Evolutionary conservation across 1,140 invertebrate genomes (phyloP).

Genomic region (Ceratina australensis): DNA sequence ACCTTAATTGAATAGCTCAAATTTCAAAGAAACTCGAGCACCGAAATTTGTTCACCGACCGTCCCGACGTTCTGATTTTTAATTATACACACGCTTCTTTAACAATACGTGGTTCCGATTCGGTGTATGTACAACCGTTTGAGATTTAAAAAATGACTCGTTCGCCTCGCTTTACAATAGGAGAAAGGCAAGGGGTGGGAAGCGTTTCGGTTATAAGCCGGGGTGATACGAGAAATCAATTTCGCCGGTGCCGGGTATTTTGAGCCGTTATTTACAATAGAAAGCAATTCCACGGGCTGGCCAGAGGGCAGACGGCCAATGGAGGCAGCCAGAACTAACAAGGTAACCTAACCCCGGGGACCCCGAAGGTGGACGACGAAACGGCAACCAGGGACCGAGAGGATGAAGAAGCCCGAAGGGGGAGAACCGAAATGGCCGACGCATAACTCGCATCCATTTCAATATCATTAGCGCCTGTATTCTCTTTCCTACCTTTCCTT

Average conservation of each 20-base stretch:
- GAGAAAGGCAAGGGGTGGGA: no score
- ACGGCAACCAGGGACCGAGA: slow-evolving; percentile 29
- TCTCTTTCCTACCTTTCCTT: background rate
- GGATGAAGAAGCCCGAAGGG: slow-evolving; percentile 34
- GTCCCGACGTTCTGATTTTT: no score
- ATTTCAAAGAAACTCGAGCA: no score
- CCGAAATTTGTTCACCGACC: no score
- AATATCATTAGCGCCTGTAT: slow-evolving; percentile 66
- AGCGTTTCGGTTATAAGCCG: no score
- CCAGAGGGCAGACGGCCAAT: slow-evolving; percentile 64
- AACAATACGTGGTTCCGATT: no score
- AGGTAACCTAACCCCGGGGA: slow-evolving; percentile 68
- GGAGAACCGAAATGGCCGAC: slow-evolving; percentile 57
- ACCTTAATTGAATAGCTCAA: no score
- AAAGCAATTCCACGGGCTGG: slow-evolving; percentile 64
- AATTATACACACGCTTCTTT: no score
- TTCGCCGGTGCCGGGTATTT: slow-evolving; percentile 53
- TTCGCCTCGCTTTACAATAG: no score
- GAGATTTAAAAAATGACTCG: no score
- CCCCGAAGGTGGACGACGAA: slow-evolving; percentile 36
- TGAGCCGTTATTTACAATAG: slow-evolving; percentile 68
- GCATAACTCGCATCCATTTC: slow-evolving; percentile 68
- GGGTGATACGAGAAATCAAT: slow-evolving; percentile 59
- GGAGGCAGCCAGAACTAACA: slow-evolving; percentile 69
- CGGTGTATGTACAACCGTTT: no score